These are phyloP conservation scores for Mus spretus DNA, from an alignment of 2,797 vertebrate species.

Conservation along the genomic window DNA sequence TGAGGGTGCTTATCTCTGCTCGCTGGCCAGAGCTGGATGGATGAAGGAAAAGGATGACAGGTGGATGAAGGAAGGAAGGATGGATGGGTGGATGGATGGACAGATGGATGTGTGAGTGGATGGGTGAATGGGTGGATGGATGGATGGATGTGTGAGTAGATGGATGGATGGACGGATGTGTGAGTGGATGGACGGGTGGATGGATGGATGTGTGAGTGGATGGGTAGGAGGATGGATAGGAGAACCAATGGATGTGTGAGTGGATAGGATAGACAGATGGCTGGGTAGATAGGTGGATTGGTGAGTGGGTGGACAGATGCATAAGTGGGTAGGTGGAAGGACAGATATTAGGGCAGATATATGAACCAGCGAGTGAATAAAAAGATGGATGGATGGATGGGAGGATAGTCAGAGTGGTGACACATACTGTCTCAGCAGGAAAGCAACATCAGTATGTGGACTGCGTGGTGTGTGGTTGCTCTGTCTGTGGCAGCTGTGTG, in stretches of 20 bases:
- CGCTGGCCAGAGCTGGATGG: neutral
- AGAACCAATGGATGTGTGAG: neutral
- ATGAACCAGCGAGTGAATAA: neutral
- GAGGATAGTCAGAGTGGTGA: neutral
- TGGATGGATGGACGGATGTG: too few species aligned
- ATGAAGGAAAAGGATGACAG: neutral
- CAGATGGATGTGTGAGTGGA: too few species aligned
- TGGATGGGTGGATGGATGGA: too few species aligned
- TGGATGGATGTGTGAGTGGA: neutral
- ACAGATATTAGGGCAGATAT: neutral
- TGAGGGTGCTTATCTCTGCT: neutral
- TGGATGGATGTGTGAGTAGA: too few species aligned
- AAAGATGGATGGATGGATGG: neutral
- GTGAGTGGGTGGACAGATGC: neutral
- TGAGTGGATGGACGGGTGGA: too few species aligned
- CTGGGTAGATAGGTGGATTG: neutral
- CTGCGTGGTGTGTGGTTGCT: neutral
- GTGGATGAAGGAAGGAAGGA: too few species aligned
- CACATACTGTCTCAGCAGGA: neutral
- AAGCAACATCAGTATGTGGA: slow-evolving; percentile 68
- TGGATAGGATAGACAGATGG: neutral
- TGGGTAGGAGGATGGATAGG: neutral
- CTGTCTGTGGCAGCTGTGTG: neutral
- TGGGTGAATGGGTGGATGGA: too few species aligned
- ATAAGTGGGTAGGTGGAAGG: neutral